Base-by-base conservation (phyloP, 2,888 invertebrate species). In the Stenotaenia linearis region DNA sequence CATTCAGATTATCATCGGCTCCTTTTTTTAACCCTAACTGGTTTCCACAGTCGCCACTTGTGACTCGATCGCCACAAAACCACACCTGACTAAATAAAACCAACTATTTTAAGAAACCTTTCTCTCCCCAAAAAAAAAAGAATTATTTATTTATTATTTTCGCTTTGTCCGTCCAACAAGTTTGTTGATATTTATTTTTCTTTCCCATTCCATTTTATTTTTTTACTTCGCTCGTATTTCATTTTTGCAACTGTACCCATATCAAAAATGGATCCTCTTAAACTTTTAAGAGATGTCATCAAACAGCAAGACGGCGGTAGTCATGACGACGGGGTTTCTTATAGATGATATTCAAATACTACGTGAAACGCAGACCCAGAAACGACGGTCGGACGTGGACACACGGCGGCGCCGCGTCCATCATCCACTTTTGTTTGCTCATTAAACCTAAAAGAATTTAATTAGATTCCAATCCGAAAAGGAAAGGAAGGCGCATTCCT, bases 291-390 rank as follows among this genome's bases (percentile, higher is more conserved):
- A 69, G 69, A 69, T 69, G 69, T 69, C 69, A 69, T 69, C 69
- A 69, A 69, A 69, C 69, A 69, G 69, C 69, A 69, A 23, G 69
- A 69, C 69, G 69, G 69, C 69, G 69, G 69, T 69, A 69, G 69
- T 69, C 69, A 69, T 69, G 69, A 69, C 69, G n/a, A 69, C 69
- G 69, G 69, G 69, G 69, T 69, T 69, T 69, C 69, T 69, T 69
- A 10, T 28, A 28, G 25, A 69, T 69, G 25, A 69, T 69, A 69
- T 69, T 69, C 69, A 69, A 69, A 50, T 50, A 50, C 50, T 50
- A 50, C 18, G 18, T n/a, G 18, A 69, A 25, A 28, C 69, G 69
- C 69, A 28, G 9, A 4, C 32, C 28, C 69, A 69, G 25, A 69
- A 69, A 69, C 25, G 69, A 69, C 25, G 69, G 10, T 28, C 25